phyloP scores from a whole-genome alignment of 2,888 invertebrate genomes.

The Argyresthia albistria region DNA sequence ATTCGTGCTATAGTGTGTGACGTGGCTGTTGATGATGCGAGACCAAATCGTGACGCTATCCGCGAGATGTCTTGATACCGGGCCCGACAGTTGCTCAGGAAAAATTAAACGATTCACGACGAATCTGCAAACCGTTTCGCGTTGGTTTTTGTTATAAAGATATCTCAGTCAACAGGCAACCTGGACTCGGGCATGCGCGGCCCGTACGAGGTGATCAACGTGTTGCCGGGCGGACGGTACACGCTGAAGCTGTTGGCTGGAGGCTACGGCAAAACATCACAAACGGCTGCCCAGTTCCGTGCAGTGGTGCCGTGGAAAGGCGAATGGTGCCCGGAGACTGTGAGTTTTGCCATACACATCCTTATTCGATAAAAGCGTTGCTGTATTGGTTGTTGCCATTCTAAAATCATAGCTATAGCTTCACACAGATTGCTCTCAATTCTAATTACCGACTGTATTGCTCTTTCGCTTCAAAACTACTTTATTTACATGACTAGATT shows the following conservation, averaged over 20 bases:
- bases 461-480: background rate
- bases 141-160: constrained; percentile 6
- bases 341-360: background rate
- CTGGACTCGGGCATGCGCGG: constrained; percentile 10
- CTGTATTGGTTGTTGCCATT: background rate
- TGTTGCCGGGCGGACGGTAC: constrained; percentile 8
- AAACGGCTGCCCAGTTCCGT: background rate
- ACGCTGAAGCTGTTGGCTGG: constrained; percentile 4
- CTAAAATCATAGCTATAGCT: background rate
- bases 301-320: constrained; percentile 1
- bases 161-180: constrained; percentile 7
- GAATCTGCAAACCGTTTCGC: background rate
- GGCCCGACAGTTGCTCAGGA: background rate
- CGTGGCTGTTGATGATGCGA: background rate
- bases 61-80: background rate
- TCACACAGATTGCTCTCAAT: no score
- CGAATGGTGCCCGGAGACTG: background rate
- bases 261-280: background rate
- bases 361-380: background rate
- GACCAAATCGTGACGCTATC: constrained; percentile 1
- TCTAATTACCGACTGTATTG: background rate
- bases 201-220: constrained; percentile 7
- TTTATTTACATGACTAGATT: background rate
- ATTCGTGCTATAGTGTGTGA: constrained; percentile 1
- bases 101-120: constrained; percentile 1